A percentile compares a stretch with the other conserved stretches of the same genome.
These are phyloP conservation scores for Punctoribates punctum DNA, from an alignment of 2,888 invertebrate genomes.

Conservation along the genomic window DNA sequence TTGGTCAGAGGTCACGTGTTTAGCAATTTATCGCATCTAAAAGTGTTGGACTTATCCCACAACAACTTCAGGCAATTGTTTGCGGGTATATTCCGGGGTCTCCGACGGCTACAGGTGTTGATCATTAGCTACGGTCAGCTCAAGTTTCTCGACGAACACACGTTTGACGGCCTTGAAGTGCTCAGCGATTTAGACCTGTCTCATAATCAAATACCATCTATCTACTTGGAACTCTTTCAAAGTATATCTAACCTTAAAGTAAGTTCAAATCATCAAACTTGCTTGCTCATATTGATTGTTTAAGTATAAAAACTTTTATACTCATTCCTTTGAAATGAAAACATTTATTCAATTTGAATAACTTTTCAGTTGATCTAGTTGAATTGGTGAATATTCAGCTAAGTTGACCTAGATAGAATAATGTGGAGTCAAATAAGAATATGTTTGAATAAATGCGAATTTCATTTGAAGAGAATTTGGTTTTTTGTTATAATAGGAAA, in stretches of 20 bases:
- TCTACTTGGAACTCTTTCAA: slow-evolving; percentile 54
- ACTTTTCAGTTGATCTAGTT: no score
- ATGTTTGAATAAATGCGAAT: no score
- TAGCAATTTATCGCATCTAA: slow-evolving; percentile 51
- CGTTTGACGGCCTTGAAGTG: slow-evolving; percentile 53
- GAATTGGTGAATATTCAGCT: no score
- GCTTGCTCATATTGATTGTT: no score
- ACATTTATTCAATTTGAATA: no score
- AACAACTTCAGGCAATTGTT: slow-evolving; percentile 53
- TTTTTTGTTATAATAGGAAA: not conserved
- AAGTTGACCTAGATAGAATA: no score
- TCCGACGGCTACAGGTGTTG: slow-evolving; percentile 51
- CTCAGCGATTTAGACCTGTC: slow-evolving; percentile 52
- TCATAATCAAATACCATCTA: slow-evolving; percentile 52
- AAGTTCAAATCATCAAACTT: not conserved
- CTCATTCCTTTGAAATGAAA: no score
- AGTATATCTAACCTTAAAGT: slow-evolving; percentile 51
- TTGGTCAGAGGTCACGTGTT: slow-evolving; percentile 53
- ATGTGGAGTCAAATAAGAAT: no score
- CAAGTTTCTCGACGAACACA: slow-evolving; percentile 53
- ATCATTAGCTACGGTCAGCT: slow-evolving; percentile 53
- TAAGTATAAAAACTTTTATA: no score
- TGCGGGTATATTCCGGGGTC: slow-evolving; percentile 53
- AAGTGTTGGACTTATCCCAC: slow-evolving; percentile 52
- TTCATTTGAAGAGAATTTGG: not conserved